A percentile compares a stretch with the other conserved stretches of the same genome.
Evolutionary conservation across 2,113 vertebrate species (phyloP).

Genomic region (Eptesicus fuscus): DNA sequence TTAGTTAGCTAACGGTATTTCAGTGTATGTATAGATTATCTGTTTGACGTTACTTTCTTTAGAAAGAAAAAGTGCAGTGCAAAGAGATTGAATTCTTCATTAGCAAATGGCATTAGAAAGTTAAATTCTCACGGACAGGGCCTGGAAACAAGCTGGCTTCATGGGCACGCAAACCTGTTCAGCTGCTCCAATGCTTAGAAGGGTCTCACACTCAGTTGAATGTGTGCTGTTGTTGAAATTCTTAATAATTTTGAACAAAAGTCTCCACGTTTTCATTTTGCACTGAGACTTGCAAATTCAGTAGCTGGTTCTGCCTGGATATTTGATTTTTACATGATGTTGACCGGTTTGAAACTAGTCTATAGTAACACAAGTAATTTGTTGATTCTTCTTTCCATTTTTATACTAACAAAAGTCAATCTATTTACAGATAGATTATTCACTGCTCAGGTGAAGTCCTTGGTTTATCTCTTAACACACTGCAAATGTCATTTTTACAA

Average conservation of each 20-base stretch:
- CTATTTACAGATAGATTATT: constrained; percentile 39
- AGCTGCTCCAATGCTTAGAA: neutral
- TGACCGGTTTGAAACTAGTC: neutral
- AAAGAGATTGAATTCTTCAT: neutral
- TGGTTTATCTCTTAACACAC: neutral
- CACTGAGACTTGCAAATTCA: neutral
- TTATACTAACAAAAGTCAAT: constrained; percentile 3
- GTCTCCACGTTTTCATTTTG: neutral
- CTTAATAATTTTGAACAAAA: neutral
- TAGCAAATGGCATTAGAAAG: neutral
- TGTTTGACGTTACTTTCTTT: neutral
- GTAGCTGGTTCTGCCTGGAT: neutral
- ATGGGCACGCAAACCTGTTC: too few species aligned
- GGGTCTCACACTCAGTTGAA: neutral
- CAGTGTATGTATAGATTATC: neutral
- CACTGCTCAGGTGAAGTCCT: neutral
- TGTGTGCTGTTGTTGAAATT: neutral
- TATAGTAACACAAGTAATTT: constrained; percentile 11
- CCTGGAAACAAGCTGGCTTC: neutral
- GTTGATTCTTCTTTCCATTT: neutral
- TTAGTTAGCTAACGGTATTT: constrained; percentile 11
- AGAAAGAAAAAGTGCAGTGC: neutral
- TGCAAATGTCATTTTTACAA: constrained; percentile 6
- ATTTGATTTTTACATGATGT: neutral
- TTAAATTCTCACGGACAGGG: neutral